Evolutionary conservation across 2,888 invertebrate species (phyloP), one percentile per base, ranked within the genome.

Genomic region (Tortrix viridana): DNA sequence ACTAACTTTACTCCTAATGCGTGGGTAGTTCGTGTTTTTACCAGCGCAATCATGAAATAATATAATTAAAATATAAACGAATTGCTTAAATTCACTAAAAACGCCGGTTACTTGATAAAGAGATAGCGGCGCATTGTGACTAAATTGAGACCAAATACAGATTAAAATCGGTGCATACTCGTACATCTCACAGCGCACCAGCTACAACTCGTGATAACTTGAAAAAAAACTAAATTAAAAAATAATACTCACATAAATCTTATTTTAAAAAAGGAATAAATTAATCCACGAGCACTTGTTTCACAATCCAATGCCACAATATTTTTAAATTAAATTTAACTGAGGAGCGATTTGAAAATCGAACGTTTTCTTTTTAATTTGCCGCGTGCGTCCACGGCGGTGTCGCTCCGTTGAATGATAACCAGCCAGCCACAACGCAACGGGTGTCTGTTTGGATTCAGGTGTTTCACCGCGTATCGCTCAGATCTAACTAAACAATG

Each of bases 371-470:
- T 57, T 65, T 59, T 55, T 65, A 60, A 65, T 69, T 41, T 41
- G 16, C 73, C 75, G 77, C 83, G 79, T 73, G 80, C 82, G 80
- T 69, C 66, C 77, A 61, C 67, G 65, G 26, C 73, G 71, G 70
- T 74, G 72, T 71, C 73, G 71, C 73, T 79, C 72, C 81, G 80
- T 75, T 71, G 82, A 80, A 80, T 84, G 86, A 85, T 84, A 86
- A 87, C 41, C 77, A 76, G 71, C 65, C 69, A 66, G 66, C 65
- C 65, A 19, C 63, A 57, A 26, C 71, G 71, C 67, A n/a, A n/a
- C 66, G 66, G 72, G 74, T 60, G 74, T 79, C 78, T 55, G 23
- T 61, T 65, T 26, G 43, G 32, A 43, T 56, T 38, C 62, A 62
- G 62, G 62, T 57, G 56, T 32, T 4, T 32, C 32, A 12, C 32